A percentile compares a stretch with the other conserved stretches of the same genome.
phyloP scores from a whole-genome alignment of 2,888 invertebrate genomes.

The Adelphocoris suturalis region DNA sequence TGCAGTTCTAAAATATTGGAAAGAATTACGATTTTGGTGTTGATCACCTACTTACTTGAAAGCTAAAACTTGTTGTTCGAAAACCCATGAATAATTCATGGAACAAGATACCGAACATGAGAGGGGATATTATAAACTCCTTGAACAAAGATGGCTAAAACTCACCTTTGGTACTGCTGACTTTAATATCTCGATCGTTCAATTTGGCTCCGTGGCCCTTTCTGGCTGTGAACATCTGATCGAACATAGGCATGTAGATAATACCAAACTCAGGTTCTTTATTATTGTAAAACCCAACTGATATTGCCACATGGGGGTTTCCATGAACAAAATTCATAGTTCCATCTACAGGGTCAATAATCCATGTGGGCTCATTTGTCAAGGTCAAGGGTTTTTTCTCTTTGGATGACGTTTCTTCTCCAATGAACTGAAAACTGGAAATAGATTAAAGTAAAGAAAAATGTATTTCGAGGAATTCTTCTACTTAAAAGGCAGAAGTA shows the following conservation, averaged over 20 bases:
- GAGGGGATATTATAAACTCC: slow-evolving; percentile 8
- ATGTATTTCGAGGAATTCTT: background rate
- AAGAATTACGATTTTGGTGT: no score
- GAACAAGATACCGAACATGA: no score
- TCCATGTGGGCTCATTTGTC: slow-evolving; percentile 96
- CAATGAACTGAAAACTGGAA: slow-evolving; percentile 84
- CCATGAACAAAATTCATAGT: slow-evolving; percentile 98
- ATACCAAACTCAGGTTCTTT: slow-evolving; percentile 88
- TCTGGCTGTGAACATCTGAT: slow-evolving; percentile 92
- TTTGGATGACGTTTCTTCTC: slow-evolving; percentile 89
- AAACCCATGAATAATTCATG: no score
- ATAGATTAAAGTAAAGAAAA: background rate
- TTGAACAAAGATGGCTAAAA: background rate
- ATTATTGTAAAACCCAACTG: slow-evolving; percentile 89
- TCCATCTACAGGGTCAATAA: slow-evolving; percentile 98
- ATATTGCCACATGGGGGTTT: slow-evolving; percentile 94
- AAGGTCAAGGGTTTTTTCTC: slow-evolving; percentile 81
- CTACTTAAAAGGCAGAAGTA: no score
- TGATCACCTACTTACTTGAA: no score
- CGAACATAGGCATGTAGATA: slow-evolving; percentile 93
- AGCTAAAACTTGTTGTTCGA: no score
- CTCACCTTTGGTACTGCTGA: slow-evolving; percentile 83
- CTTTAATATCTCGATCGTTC: slow-evolving; percentile 88
- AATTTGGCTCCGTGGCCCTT: slow-evolving; percentile 93
- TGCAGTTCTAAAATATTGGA: slow-evolving; percentile 80